Evolutionary conservation across 1,140 invertebrate species (phyloP).

Genomic region (Vanessa atalanta): DNA sequence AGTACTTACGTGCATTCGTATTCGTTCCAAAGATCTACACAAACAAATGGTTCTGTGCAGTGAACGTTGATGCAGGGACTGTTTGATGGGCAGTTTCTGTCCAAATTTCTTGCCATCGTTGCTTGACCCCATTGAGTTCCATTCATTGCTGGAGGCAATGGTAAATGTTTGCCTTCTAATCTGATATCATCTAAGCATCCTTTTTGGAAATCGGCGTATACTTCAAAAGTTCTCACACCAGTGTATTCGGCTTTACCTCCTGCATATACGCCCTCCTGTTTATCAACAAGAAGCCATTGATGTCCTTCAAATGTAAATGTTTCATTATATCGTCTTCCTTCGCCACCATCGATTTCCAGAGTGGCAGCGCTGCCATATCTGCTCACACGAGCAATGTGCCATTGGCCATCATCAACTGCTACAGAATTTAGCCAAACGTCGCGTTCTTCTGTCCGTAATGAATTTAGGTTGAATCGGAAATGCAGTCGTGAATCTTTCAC

Average conservation of each 20-base stretch:
- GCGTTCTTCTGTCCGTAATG: slow-evolving; percentile 91
- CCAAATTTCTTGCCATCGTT: slow-evolving; percentile 94
- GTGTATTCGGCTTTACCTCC: slow-evolving; percentile 97
- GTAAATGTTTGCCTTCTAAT: slow-evolving; percentile 95
- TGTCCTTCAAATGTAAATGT: slow-evolving; percentile 95
- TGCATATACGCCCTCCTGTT: slow-evolving; percentile 96
- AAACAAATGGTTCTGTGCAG: slow-evolving; percentile 96
- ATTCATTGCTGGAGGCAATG: slow-evolving; percentile 95
- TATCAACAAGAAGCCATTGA: slow-evolving; percentile 95
- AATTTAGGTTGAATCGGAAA: slow-evolving; percentile 96
- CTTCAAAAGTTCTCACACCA: slow-evolving; percentile 94
- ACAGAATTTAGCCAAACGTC: slow-evolving; percentile 95
- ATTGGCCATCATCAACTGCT: slow-evolving; percentile 96
- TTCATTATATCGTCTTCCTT: slow-evolving; percentile 96
- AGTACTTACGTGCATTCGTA: slow-evolving; percentile 97
- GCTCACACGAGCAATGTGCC: slow-evolving; percentile 95
- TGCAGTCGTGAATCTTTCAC: slow-evolving; percentile 94
- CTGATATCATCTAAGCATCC: slow-evolving; percentile 85
- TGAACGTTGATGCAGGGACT: slow-evolving; percentile 95
- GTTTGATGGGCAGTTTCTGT: slow-evolving; percentile 95
- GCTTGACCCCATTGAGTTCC: slow-evolving; percentile 97
- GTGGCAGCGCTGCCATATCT: slow-evolving; percentile 97
- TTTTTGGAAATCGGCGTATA: slow-evolving; percentile 97
- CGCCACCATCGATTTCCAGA: slow-evolving; percentile 95
- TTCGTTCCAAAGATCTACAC: slow-evolving; percentile 97